Base-by-base conservation (phyloP, 2,113 vertebrate species). In the Limnothrissa miodon region DNA sequence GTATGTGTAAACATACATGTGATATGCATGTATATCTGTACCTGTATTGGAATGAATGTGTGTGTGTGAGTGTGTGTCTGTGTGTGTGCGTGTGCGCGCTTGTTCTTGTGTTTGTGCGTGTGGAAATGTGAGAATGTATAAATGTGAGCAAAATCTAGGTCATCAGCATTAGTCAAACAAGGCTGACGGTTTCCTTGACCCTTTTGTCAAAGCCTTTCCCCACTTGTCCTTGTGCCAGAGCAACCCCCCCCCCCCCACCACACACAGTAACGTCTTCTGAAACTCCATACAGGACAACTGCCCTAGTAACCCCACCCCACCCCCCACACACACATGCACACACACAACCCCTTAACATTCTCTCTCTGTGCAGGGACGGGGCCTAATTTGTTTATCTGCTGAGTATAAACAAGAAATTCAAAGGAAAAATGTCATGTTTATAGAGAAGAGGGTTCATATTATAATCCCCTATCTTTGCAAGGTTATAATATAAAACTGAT, bases 361-460 rank as follows among this genome's bases (percentile, higher is more conserved):
- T 39, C n/a, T 45, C 4, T 81, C 9, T 59, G 6, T 80, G 8
- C 11, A 80, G 21, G 29, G 45, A 66, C 78, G 13, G 70, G 59
- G 2, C 6, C 80, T 83, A 81, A 86, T 87, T 80, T 88, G 81
- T 78, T 83, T 83, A 86, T 80, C 46, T 74, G 82, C 79, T 84
- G 11, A 25, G 39, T 62, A 39, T 83, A 85, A 85, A 84, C 79
- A 79, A 83, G 51, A 8, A 7, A 78, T 44, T 89, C 74, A 83
- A 82, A 78, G 59, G 39, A 82, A 81, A 82, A n/a, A 53, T 85
- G 39, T 78, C 45, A 36, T 23, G 29, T 83, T 81, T 44, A 44
- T 82, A 79, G 78, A 10, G n/a, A 17, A 82, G 83, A 3, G 56
- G 46, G 36, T 39, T 66, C 29, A 85, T 45, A 11, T 45, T n/a